These are phyloP conservation scores for Enteromius radiatus DNA, from an alignment of 2,797 vertebrate species.

Conservation along the genomic window DNA sequence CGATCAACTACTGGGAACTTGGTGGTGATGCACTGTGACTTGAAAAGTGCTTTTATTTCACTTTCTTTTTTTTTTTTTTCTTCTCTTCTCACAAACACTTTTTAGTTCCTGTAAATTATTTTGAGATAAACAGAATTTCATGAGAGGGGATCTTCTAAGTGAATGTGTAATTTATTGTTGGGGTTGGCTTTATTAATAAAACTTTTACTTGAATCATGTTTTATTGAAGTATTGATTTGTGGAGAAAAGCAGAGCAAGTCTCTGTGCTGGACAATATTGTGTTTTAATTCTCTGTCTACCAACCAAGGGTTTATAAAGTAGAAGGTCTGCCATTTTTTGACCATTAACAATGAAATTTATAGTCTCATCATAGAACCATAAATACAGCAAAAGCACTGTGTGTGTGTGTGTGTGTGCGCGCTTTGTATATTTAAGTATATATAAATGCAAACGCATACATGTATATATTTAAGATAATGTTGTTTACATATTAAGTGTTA, in stretches of 20 bases:
- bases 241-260: not conserved
- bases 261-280: not conserved
- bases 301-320: not conserved
- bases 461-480: too few species aligned
- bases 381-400: not conserved
- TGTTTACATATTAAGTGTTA: too few species aligned
- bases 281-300: not conserved
- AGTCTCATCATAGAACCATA: not conserved
- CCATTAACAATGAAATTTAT: not conserved
- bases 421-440: too few species aligned
- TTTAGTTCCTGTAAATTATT: constrained; percentile 71
- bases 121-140: constrained; percentile 73
- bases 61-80: constrained; percentile 46
- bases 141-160: constrained; percentile 60
- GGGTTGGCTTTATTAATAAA: constrained; percentile 73
- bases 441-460: too few species aligned
- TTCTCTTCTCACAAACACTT: constrained; percentile 51
- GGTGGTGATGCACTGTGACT: constrained; percentile 26
- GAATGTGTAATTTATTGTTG: constrained; percentile 71
- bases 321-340: not conserved
- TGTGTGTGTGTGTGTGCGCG: not conserved
- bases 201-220: constrained; percentile 24
- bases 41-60: constrained; percentile 26
- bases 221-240: constrained; percentile 7
- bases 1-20: constrained; percentile 24